Evolutionary conservation across 2,797 vertebrate species (phyloP), one percentile per base, ranked within the genome.

Genomic region (Silurus lanzhouensis): DNA sequence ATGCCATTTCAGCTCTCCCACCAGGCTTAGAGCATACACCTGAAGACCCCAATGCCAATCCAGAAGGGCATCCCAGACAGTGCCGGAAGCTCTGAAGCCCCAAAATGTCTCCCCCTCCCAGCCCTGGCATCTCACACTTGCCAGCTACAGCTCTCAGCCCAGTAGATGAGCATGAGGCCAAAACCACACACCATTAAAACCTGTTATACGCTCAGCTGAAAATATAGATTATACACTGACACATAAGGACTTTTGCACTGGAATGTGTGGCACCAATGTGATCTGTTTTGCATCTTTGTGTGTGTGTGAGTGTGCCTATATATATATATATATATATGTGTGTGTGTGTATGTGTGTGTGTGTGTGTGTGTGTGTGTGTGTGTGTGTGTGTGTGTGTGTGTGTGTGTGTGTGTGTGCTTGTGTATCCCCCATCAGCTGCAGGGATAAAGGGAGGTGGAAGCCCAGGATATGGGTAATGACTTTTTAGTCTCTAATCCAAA

Each of bases 171-270:
- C 60, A 74, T 22, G 75, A 75, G 68, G 67, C 78, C 85, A 86
- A 74, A 87, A 91, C 90, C 88, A 86, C 90, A 93, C 46, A 79
- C 77, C 89, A 92, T 91, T 89, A 92, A 93, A 94, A 92, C 92
- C 91, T 92, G 92, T 94, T 93, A 92, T 92, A 90, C 91, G 92
- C 92, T 88, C 91, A 93, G 93, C 90, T 93, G 90, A 94, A 94
- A 92, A 92, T 90, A 75, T 90, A 94, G 92, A 95, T 94, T 94
- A 93, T 92, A 93, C 63, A 86, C 92, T 92, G 89, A 92, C 91
- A 92, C 88, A 93, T 93, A 92, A 93, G 90, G 86, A 90, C 92
- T 91, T 91, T 90, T 92, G 89, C 90, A 89, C 89, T 84, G 81
- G 76, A 86, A 78, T 61, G 76, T 61, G 76, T 78, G 31, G 57